Evolutionary conservation across 2,113 vertebrate genomes (phyloP), one percentile per base, ranked within the genome.

Genomic region (Alouatta palliata): DNA sequence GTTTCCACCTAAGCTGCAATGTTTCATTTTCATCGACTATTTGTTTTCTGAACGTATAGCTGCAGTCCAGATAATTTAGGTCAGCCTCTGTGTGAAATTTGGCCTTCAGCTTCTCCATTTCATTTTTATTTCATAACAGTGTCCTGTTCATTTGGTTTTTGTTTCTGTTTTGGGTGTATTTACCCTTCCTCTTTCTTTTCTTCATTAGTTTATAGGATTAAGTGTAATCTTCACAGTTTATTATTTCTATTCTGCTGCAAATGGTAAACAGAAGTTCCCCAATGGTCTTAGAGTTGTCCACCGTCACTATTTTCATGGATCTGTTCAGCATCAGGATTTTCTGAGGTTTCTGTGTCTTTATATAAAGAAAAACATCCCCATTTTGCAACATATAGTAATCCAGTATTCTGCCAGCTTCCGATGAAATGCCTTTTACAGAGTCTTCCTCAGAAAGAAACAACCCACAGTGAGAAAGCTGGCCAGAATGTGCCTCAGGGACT

Each of bases 381-480:
- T 99, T 99, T 94, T 99, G 98, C 76, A 99, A 99, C 99, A 99
- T 99, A 97, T 99, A 99, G 95, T 99, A 99, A 98, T 99, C 99
- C 98, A 99, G 97, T 0, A 99, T 99, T 96, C 99, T 99, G 77
- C 98, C 99, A 66, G 99, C 99, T 96, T 99, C 99, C 77, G 99
- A 98, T 99, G 99, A 99, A 98, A 99, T 99, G 96, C 99, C 99
- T 98, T 99, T 99, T 14, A 99, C 98, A 45, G 99, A 99, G 96
- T 99, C 99, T 49, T 99, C 99, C 88, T 99, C 99, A 37, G 99
- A 99, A 83, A 99, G 97, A 98, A 99, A 99, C 37, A 99, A 98
- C 37, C 98, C 99, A 66, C 99, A 99, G 98, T 99, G 99, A 35
- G 99, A 99, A n/a, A 99, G 99, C 98, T 99, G 99, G 90, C 99